A percentile compares a stretch with the other conserved stretches of the same genome.
phyloP scores from a whole-genome alignment of 1,140 invertebrate species.

The Wiebesia pumilae region DNA sequence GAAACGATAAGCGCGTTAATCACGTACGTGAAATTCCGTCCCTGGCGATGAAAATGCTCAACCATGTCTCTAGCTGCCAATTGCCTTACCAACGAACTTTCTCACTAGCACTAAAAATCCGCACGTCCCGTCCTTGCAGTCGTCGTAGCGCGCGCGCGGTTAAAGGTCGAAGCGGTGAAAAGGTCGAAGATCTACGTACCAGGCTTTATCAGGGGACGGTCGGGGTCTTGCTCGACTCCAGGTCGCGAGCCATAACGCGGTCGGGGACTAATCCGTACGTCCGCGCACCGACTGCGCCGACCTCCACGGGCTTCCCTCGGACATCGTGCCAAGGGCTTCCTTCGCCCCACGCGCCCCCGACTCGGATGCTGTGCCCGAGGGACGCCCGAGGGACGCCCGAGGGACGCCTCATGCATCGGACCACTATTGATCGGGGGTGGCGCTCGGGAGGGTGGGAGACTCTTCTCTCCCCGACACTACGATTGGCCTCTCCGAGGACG shows the following conservation, averaged over 20 bases:
- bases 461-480: not conserved
- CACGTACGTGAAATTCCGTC: not conserved
- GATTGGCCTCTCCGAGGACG: not conserved
- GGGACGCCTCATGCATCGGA: conserved; percentile 67
- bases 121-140: no score
- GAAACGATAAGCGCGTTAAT: not conserved
- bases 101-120: not conserved
- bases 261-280: conserved; percentile 60
- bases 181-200: not conserved
- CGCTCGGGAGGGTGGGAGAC: not conserved
- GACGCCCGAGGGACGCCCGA: conserved; percentile 60
- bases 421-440: conserved; percentile 70
- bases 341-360: conserved; percentile 14
- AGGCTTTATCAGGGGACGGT: not conserved
- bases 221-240: not conserved
- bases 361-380: conserved; percentile 25
- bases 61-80: not conserved
- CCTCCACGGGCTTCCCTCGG: conserved; percentile 69
- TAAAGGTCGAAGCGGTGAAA: not conserved
- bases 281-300: conserved; percentile 62
- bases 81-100: not conserved
- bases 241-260: conserved; percentile 39
- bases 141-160: no score
- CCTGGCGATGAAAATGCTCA: no score
- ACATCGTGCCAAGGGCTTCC: conserved; percentile 60